Conservation (phyloP, 1,140 invertebrate genomes). For the Oreohelix idahoensis region DNA sequence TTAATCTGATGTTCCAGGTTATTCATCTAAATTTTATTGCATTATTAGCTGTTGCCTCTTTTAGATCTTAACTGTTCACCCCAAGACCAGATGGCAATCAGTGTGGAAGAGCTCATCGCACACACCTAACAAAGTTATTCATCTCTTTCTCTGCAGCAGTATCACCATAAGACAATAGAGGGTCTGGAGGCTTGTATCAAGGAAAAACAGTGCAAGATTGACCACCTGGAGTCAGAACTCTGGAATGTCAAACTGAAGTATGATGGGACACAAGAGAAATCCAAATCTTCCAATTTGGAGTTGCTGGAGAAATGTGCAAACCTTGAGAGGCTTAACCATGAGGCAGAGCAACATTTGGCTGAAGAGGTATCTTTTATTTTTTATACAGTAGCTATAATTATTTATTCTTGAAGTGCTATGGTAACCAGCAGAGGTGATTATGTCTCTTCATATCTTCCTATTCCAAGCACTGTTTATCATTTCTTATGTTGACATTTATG, state of each 20-base stretch:
- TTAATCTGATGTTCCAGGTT: too few relatives aligned
- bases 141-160: constrained; percentile 25
- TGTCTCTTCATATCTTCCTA: too few relatives aligned
- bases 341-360: background rate
- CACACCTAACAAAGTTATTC: background rate
- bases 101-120: too few relatives aligned
- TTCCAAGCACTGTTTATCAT: too few relatives aligned
- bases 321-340: background rate
- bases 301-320: constrained; percentile 20
- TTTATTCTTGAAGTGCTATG: too few relatives aligned
- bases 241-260: background rate
- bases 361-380: constrained; percentile 31
- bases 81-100: too few relatives aligned
- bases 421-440: too few relatives aligned
- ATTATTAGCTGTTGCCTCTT: too few relatives aligned
- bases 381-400: too few relatives aligned
- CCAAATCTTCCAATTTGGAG: background rate
- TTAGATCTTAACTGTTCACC: too few relatives aligned
- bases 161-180: constrained; percentile 17
- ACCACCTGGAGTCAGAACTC: constrained; percentile 27
- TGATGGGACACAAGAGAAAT: background rate
- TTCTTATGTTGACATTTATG: too few relatives aligned
- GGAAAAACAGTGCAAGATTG: constrained; percentile 12
- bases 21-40: too few relatives aligned
- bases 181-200: constrained; percentile 12